These are phyloP conservation scores for Dermolepida albohirtum DNA, from an alignment of 2,888 invertebrate species.

Conservation along the genomic window DNA sequence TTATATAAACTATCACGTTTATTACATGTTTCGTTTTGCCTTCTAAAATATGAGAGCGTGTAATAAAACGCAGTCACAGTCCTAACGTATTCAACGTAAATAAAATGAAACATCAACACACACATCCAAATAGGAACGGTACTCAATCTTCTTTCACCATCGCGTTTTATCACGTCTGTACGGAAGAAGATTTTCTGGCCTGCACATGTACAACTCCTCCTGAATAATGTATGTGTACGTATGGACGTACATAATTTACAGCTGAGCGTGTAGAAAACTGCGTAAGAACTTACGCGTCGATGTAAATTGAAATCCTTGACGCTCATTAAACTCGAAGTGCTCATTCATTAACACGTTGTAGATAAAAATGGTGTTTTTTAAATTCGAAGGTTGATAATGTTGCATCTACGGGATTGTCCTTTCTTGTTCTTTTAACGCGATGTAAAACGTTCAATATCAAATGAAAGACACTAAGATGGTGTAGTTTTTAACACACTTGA, in stretches of 20 bases:
- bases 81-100: background rate
- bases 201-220: background rate
- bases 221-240: constrained; percentile 8
- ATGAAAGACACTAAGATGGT: no score
- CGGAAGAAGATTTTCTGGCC: background rate
- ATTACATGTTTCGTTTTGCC: background rate
- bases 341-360: no score
- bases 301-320: no score
- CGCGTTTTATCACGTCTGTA: constrained; percentile 14
- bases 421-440: no score
- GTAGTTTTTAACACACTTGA: no score
- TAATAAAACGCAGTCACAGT: background rate
- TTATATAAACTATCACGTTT: background rate
- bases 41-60: background rate
- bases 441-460: no score
- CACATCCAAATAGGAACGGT: background rate
- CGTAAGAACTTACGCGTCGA: no score
- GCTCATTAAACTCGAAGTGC: no score
- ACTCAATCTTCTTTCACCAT: background rate
- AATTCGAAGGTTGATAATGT: no score
- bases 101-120: constrained; percentile 4
- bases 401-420: no score
- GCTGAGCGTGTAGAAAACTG: no score
- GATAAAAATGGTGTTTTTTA: no score
- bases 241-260: background rate